Conservation (phyloP, 2,113 vertebrate species). For the Ciconia boyciana region DNA sequence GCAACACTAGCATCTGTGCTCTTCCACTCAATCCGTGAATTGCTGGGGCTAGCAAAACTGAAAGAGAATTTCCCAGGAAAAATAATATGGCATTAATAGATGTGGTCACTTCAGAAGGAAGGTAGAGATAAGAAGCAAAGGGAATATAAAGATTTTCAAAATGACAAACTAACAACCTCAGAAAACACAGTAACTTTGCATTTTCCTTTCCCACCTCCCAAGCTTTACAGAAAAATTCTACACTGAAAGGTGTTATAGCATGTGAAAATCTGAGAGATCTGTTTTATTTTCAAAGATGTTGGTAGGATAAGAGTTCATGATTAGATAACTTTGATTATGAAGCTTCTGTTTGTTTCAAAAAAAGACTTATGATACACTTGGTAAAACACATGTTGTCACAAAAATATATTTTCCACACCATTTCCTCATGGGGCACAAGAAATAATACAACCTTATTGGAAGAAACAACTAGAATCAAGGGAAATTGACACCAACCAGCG, state of each 20-base stretch:
- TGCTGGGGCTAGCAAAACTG: background rate
- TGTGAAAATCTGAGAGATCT: background rate
- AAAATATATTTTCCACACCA: background rate
- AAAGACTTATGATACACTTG: background rate
- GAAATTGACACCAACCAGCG: background rate
- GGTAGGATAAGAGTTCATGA: background rate
- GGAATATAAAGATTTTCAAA: background rate
- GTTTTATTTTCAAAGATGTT: background rate
- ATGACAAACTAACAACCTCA: background rate
- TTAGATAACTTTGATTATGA: background rate
- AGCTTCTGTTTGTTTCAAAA: background rate
- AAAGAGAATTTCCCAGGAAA: background rate
- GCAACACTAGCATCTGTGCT: background rate
- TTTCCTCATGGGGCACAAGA: background rate
- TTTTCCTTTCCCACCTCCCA: background rate
- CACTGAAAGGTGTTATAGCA: background rate
- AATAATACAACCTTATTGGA: background rate
- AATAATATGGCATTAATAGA: background rate
- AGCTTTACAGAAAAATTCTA: background rate
- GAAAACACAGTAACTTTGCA: background rate
- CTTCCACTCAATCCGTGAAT: background rate
- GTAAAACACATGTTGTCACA: background rate
- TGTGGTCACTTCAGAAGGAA: background rate
- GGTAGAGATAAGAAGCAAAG: background rate
- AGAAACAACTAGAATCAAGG: background rate